A percentile compares a stretch with the other conserved stretches of the same genome.
These are phyloP conservation scores for Leptinotarsa peninsularis DNA, from an alignment of 2,888 invertebrate genomes.

Conservation along the genomic window DNA sequence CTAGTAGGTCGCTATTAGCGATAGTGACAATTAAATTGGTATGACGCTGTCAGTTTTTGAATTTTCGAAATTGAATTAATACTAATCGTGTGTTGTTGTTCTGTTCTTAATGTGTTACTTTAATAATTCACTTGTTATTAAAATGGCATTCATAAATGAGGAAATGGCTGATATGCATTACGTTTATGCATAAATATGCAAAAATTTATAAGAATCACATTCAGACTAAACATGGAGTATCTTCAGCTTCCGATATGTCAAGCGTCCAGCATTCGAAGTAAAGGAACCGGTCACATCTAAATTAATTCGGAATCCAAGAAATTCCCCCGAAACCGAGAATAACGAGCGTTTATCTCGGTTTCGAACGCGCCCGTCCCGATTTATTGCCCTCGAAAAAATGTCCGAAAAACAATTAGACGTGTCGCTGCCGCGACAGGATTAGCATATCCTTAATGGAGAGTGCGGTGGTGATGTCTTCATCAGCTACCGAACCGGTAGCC, in stretches of 20 bases:
- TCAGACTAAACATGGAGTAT: too few relatives aligned
- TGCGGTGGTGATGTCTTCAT: constrained; percentile 60
- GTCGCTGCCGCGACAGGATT: constrained; percentile 52
- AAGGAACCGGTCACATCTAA: neutral
- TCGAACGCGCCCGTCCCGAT: constrained; percentile 33
- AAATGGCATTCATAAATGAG: too few relatives aligned
- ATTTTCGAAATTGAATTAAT: too few relatives aligned
- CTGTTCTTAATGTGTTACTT: too few relatives aligned
- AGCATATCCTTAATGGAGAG: constrained; percentile 52
- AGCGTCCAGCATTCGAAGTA: neutral
- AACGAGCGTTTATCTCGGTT: constrained; percentile 28
- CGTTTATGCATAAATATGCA: too few relatives aligned
- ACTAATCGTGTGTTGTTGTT: too few relatives aligned
- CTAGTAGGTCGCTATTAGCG: too few relatives aligned
- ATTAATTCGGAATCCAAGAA: constrained; percentile 10
- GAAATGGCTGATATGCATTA: too few relatives aligned
- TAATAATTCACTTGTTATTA: too few relatives aligned
- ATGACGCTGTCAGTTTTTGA: too few relatives aligned
- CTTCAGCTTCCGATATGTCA: neutral
- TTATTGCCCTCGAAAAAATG: constrained; percentile 40
- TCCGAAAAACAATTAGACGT: constrained; percentile 51
- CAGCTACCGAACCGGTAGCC: constrained; percentile 61
- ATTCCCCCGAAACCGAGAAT: constrained; percentile 13
- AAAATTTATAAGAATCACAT: too few relatives aligned
- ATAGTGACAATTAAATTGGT: too few relatives aligned